These are phyloP conservation scores for Hybos culiciformis DNA, from an alignment of 2,888 invertebrate species.

Conservation along the genomic window DNA sequence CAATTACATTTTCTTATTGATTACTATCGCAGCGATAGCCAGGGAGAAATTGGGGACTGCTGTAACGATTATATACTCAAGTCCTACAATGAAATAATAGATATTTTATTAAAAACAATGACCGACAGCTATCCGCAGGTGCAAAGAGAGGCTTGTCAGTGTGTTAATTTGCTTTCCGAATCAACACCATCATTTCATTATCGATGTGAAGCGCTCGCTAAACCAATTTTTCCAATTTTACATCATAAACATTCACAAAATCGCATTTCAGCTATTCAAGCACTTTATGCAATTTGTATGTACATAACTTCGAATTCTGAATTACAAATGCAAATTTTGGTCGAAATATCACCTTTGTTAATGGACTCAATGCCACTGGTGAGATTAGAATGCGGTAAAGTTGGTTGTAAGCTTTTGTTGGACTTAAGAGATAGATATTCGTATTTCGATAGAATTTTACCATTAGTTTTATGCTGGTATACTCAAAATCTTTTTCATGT, in stretches of 20 bases:
- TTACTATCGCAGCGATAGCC: slow-evolving; percentile 36
- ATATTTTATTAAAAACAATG: slow-evolving; percentile 56
- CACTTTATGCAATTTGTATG: slow-evolving; percentile 47
- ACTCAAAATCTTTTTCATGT: slow-evolving; percentile 10
- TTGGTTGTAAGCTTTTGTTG: slow-evolving; percentile 65
- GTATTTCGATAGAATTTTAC: slow-evolving; percentile 73
- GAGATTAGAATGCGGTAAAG: slow-evolving; percentile 58
- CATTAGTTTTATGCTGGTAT: slow-evolving; percentile 69
- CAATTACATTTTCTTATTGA: slow-evolving; percentile 52
- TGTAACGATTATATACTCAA: slow-evolving; percentile 32
- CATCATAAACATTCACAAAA: slow-evolving; percentile 74
- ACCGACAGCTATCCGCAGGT: slow-evolving; percentile 69
- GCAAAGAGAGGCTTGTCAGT: slow-evolving; percentile 61
- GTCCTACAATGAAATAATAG: slow-evolving; percentile 45
- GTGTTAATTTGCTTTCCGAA: slow-evolving; percentile 50
- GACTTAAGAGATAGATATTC: slow-evolving; percentile 76
- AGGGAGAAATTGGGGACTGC: not conserved
- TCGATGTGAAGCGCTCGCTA: slow-evolving; percentile 57
- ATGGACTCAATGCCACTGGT: slow-evolving; percentile 76
- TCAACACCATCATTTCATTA: slow-evolving; percentile 57
- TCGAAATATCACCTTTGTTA: slow-evolving; percentile 70
- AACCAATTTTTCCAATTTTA: slow-evolving; percentile 58
- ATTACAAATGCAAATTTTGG: slow-evolving; percentile 55
- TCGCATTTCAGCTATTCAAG: slow-evolving; percentile 56
- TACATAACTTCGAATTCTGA: slow-evolving; percentile 52